A percentile compares a stretch with the other conserved stretches of the same genome.
phyloP scores from a whole-genome alignment of 2,797 vertebrate genomes.

The Gephyroberyx darwinii region DNA sequence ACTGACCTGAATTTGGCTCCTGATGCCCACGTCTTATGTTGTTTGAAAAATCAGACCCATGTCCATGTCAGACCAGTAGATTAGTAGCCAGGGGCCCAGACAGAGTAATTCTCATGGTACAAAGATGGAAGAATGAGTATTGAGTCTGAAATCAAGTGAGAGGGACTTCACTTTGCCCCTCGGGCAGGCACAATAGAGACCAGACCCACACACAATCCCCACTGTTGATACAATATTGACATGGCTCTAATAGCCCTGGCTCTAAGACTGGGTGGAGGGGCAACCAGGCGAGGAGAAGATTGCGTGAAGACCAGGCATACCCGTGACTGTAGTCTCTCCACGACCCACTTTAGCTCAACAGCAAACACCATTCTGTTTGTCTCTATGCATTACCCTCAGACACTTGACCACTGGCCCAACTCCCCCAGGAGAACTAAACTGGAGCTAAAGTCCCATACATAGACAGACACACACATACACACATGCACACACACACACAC shows the following conservation, averaged over 20 bases:
- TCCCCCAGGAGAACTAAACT: conserved; percentile 55
- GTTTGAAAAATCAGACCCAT: conserved; percentile 34
- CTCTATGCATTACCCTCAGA: conserved; percentile 74
- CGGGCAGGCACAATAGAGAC: conserved; percentile 53
- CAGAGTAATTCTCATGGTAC: conserved; percentile 40
- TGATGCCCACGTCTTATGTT: no score
- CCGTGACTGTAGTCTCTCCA: conserved; percentile 45
- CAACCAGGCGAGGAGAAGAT: conserved; percentile 66
- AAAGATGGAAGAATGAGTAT: conserved; percentile 42
- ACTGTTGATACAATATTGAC: conserved; percentile 79
- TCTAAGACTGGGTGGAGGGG: conserved; percentile 46
- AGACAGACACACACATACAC: conserved; percentile 6
- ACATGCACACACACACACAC: background rate
- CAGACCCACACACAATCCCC: conserved; percentile 39
- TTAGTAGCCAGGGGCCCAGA: conserved; percentile 22
- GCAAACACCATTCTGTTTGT: conserved; percentile 73
- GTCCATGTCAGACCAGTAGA: conserved; percentile 29
- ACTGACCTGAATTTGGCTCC: no score
- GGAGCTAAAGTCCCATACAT: conserved; percentile 33
- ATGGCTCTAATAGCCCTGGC: conserved; percentile 72
- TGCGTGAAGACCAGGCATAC: conserved; percentile 61
- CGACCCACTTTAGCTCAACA: conserved; percentile 73
- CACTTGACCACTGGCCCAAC: conserved; percentile 59
- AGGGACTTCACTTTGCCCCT: conserved; percentile 38
- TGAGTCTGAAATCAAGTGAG: conserved; percentile 53